These are phyloP conservation scores for Philaethria dido DNA, from an alignment of 2,888 invertebrate genomes.

Conservation along the genomic window DNA sequence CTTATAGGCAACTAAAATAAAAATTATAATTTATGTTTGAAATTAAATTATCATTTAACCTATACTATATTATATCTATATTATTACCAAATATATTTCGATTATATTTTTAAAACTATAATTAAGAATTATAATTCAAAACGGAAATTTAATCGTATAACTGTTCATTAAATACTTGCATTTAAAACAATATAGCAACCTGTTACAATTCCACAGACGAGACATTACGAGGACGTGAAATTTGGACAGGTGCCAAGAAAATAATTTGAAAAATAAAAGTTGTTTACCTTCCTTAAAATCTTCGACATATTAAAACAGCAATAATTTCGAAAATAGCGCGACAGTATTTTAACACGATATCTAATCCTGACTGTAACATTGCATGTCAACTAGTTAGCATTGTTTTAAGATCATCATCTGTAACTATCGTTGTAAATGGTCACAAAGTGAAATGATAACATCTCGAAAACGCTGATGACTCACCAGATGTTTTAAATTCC, in stretches of 20 bases:
- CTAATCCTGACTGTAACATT: conserved; percentile 18
- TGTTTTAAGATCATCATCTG: conserved; percentile 26
- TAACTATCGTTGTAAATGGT: conserved; percentile 17
- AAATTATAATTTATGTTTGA: too few species aligned
- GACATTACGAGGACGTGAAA: conserved; percentile 33
- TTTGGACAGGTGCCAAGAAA: conserved; percentile 37
- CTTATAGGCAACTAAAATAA: too few species aligned
- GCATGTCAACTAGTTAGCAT: conserved; percentile 22
- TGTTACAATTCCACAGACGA: conserved; percentile 33
- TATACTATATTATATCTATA: too few species aligned
- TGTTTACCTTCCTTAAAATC: conserved; percentile 38
- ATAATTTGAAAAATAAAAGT: conserved; percentile 26
- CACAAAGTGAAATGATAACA: conserved; percentile 35
- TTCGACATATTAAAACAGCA: conserved; percentile 9
- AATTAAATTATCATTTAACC: too few species aligned
- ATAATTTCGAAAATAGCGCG: conserved; percentile 30
- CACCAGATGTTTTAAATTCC: conserved; percentile 82
- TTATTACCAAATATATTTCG: too few species aligned
- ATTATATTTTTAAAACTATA: not conserved
- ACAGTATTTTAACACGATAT: conserved; percentile 15
- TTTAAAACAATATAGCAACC: conserved; percentile 30
- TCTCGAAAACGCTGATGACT: conserved; percentile 72
- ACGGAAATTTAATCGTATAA: not conserved
- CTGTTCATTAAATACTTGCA: not conserved
- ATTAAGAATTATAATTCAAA: not conserved